phyloP scores from a whole-genome alignment of 2,888 invertebrate genomes.

The Encarsia formosa region DNA sequence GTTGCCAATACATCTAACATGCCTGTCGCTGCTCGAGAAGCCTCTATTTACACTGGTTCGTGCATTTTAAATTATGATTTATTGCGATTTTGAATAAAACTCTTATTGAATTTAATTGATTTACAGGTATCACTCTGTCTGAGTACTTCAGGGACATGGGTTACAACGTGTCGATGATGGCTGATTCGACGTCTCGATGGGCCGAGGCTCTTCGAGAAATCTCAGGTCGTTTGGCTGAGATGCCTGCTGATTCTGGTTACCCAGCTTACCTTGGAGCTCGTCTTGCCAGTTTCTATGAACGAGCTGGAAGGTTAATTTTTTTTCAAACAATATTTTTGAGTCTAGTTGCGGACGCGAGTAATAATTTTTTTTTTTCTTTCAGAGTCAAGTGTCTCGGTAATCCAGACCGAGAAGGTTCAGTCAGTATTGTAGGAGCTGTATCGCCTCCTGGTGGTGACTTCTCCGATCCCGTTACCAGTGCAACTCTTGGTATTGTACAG shows the following conservation, averaged over 20 bases:
- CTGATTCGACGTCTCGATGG: conserved; percentile 99
- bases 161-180: conserved; percentile 99
- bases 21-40: conserved; percentile 99
- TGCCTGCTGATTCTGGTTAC: conserved; percentile 99
- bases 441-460: conserved; percentile 99
- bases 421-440: conserved; percentile 99
- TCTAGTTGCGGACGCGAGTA: too few species aligned
- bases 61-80: background rate
- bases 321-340: too few species aligned
- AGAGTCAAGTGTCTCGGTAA: conserved; percentile 94
- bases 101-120: conserved; percentile 7
- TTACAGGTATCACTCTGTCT: conserved; percentile 90
- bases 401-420: conserved; percentile 97
- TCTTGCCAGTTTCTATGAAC: conserved; percentile 98
- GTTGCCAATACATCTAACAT: conserved; percentile 99
- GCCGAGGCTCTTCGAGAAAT: conserved; percentile 99
- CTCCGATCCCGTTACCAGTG: conserved; percentile 99
- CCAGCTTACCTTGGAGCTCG: conserved; percentile 98
- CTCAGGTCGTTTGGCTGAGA: conserved; percentile 98
- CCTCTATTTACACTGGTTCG: conserved; percentile 96
- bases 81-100: conserved; percentile 1
- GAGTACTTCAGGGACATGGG: conserved; percentile 99
- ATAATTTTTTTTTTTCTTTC: conserved; percentile 24
- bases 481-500: conserved; percentile 97
- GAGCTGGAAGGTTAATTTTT: conserved; percentile 77